Evolutionary conservation across 2,797 vertebrate species (phyloP), one percentile per base, ranked within the genome.

Genomic region (Cuculus canorus): DNA sequence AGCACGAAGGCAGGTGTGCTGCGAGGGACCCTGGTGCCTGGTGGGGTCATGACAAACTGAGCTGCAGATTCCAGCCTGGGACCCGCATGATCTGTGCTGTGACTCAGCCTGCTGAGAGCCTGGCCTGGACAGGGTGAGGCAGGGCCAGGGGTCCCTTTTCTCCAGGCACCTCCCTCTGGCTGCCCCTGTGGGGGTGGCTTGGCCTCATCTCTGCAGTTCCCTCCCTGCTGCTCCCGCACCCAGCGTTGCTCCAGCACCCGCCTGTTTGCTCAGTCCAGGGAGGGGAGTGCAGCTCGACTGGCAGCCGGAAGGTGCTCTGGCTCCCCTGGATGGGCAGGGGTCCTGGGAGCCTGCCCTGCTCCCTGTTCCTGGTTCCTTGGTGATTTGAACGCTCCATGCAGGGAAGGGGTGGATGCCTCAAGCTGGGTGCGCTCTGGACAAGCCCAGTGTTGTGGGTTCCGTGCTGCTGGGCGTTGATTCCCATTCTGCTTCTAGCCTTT

Each of bases 21-120:
- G 22, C 11, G 21, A 48, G 47, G 47, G 47, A 23, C 21, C 22
- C 47, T 12, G 47, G 47, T 23, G 22, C 22, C 57, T 45, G 93
- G 78, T 95, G 94, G 95, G 93, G 81, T 94, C 92, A 91, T 86
- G 75, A 45, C 7, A 27, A 91, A 71, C 17, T 87, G 77, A 69
- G 48, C 66, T 30, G 18, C 25, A 72, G 25, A 16, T 39, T 56
- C 89, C 22, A 25, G 92, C 72, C 61, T 10, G 25, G 27, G 61
- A 79, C 66, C 11, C 17, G 13, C 12, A 23, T 93, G 95, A 73
- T 71, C 92, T 0, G 73, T 27, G 88, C 95, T 57, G 69, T 96
- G 95, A 97, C 88, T 96, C 91, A 96, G 91, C 84, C 85, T 7
- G 3, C 17, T 0, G 45, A 75, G 39, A 90, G 91, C 43, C 61